These are phyloP conservation scores for Dryobotodes eremita DNA, from an alignment of 2,888 invertebrate species.

Conservation along the genomic window DNA sequence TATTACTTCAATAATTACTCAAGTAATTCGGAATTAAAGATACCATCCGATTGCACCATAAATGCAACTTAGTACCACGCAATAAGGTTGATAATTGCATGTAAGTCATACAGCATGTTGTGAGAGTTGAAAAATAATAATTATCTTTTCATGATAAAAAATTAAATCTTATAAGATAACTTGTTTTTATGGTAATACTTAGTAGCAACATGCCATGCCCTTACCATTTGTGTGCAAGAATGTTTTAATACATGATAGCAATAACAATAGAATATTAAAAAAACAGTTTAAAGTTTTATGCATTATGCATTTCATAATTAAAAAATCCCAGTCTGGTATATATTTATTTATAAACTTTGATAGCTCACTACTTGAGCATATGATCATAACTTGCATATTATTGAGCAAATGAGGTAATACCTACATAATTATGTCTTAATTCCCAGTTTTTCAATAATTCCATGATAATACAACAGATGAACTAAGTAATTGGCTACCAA, in stretches of 20 bases:
- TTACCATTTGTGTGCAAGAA: conserved; percentile 2
- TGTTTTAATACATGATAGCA: not conserved
- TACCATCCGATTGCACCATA: conserved; percentile 3
- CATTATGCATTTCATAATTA: not conserved
- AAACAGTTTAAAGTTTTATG: no score
- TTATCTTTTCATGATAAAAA: conserved; percentile 46
- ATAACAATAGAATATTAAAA: not conserved
- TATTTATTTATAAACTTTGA: not conserved
- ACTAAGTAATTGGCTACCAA: not conserved
- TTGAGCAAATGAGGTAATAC: no score
- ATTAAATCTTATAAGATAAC: conserved; percentile 39
- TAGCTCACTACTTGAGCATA: not conserved
- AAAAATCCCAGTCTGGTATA: not conserved
- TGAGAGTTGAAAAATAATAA: conserved; percentile 28
- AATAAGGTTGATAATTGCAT: conserved; percentile 46
- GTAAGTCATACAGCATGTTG: conserved; percentile 19
- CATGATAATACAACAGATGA: not conserved
- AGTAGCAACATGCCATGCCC: conserved; percentile 19
- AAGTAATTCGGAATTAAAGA: conserved; percentile 11
- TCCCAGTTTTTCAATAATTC: conserved; percentile 1
- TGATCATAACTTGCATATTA: not conserved
- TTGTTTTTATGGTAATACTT: conserved; percentile 13
- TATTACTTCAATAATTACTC: conserved; percentile 3
- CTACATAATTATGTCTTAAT: no score
- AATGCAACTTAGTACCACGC: not conserved